Evolutionary conservation across 2,888 invertebrate genomes (phyloP).

Genomic region (Synanthedon tipuliformis): DNA sequence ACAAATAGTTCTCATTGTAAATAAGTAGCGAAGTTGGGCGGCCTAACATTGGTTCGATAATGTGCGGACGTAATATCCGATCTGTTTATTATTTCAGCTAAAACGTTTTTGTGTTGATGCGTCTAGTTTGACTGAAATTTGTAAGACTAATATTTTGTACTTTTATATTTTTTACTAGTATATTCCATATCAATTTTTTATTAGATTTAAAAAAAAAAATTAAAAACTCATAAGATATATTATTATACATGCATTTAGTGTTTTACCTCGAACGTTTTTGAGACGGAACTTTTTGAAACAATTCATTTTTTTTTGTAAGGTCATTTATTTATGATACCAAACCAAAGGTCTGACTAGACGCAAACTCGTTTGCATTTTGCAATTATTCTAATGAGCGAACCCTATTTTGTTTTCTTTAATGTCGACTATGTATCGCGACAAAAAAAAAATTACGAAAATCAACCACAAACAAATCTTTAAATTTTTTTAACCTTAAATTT

Average conservation of each 20-base stretch:
- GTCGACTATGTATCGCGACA: too few species aligned
- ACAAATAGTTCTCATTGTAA: too few species aligned
- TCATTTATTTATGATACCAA: background rate
- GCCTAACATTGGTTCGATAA: too few species aligned
- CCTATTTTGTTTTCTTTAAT: too few species aligned
- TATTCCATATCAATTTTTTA: background rate
- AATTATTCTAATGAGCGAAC: too few species aligned
- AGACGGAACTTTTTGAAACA: too few species aligned
- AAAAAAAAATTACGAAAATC: too few species aligned
- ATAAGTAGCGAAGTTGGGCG: too few species aligned
- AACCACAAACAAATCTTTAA: too few species aligned
- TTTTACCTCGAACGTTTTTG: background rate
- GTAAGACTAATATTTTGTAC: conserved; percentile 12
- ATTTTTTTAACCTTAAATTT: too few species aligned
- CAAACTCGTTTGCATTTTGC: background rate
- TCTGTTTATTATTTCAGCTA: background rate
- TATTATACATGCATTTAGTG: background rate
- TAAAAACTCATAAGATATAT: background rate
- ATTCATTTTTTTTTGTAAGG: too few species aligned
- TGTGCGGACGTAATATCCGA: too few species aligned
- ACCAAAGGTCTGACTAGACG: background rate
- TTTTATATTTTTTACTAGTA: conserved; percentile 16
- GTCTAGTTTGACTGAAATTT: conserved; percentile 2
- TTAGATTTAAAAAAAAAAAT: background rate
- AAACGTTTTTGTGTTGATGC: conserved; percentile 6